Evolutionary conservation across 2,797 vertebrate species (phyloP).

Genomic region (Heteromormyrus szaboi): DNA sequence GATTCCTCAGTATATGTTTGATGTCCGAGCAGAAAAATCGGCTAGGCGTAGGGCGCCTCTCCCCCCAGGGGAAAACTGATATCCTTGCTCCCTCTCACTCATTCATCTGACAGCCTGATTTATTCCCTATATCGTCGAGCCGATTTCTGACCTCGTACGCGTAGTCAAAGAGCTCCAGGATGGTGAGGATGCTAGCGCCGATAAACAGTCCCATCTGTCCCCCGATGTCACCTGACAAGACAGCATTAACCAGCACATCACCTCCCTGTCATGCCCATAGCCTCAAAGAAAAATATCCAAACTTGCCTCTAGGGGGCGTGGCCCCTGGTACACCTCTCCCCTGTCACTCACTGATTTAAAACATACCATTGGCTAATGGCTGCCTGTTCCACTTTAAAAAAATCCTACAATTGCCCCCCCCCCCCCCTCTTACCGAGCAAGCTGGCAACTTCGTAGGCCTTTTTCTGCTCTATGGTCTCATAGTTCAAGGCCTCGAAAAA

Average conservation of each 20-base stretch:
- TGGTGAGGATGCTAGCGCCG: conserved; percentile 93
- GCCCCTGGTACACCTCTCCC: neutral
- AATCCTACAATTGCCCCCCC: neutral
- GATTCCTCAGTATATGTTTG: neutral
- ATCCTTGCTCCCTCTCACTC: neutral
- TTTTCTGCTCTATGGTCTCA: conserved; percentile 97
- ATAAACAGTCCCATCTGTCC: conserved; percentile 97
- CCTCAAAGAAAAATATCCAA: neutral
- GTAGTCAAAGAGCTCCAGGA: conserved; percentile 95
- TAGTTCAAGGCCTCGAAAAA: conserved; percentile 98
- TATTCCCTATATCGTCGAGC: no score
- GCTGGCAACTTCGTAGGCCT: conserved; percentile 94
- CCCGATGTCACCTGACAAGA: conserved; percentile 80
- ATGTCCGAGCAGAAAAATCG: neutral
- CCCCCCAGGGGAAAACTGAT: neutral
- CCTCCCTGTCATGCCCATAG: neutral
- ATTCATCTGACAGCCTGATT: neutral
- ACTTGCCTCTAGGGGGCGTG: neutral
- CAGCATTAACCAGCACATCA: neutral
- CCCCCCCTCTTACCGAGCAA: conserved; percentile 73
- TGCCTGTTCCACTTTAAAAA: neutral
- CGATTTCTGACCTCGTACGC: conserved; percentile 79
- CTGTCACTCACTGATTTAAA: neutral
- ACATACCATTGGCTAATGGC: neutral
- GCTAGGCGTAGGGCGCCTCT: neutral